These are phyloP conservation scores for Ceratosolen fusciceps DNA, from an alignment of 1,140 invertebrate species.

Conservation along the genomic window DNA sequence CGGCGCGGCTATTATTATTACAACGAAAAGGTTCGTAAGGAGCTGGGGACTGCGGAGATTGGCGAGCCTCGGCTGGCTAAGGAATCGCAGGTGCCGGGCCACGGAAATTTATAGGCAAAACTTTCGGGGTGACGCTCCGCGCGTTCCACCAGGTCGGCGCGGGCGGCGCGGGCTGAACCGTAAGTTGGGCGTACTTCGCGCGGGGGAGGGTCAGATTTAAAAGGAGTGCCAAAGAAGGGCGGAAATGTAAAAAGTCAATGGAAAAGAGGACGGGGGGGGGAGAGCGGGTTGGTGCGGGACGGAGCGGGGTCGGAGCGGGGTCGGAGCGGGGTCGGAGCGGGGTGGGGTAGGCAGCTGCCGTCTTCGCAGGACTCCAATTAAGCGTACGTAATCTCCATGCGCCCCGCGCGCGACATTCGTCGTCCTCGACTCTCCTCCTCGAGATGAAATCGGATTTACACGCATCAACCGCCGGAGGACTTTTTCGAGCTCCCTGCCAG, in stretches of 20 bases:
- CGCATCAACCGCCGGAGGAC: constrained; percentile 14
- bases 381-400: constrained; percentile 47
- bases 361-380: constrained; percentile 47
- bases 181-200: background rate
- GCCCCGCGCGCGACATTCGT: constrained; percentile 8
- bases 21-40: background rate
- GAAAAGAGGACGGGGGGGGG: constrained; percentile 18
- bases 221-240: constrained; percentile 18
- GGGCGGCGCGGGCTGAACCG: background rate
- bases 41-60: background rate
- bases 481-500: constrained; percentile 18
- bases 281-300: too few species aligned
- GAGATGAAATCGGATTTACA: constrained; percentile 51
- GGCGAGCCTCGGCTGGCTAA: background rate
- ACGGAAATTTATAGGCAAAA: constrained; percentile 14
- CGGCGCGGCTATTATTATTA: background rate
- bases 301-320: too few species aligned
- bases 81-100: too few species aligned
- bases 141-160: background rate
- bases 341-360: constrained; percentile 49
- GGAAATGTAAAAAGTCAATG: constrained; percentile 30
- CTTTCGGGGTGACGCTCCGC: background rate
- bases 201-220: background rate
- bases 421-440: background rate
- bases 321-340: too few species aligned